Conservation (phyloP, 2,113 vertebrate species). For the Lasiurus borealis region DNA sequence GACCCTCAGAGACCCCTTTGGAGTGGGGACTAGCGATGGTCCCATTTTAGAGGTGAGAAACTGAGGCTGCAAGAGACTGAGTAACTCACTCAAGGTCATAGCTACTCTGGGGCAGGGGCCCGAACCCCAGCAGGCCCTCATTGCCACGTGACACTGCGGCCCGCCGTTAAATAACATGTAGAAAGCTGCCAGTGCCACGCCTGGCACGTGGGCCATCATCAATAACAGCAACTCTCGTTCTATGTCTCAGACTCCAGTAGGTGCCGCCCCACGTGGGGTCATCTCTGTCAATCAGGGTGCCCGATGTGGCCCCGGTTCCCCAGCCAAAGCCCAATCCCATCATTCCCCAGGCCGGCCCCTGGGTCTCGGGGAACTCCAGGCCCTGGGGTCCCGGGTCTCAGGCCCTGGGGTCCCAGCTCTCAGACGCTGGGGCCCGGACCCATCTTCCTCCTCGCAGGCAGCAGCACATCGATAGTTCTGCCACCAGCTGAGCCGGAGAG, state of each 20-base stretch:
- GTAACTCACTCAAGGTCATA: background rate
- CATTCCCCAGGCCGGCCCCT: accelerated
- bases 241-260: background rate
- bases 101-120: background rate
- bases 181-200: background rate
- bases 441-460: background rate
- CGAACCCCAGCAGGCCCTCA: background rate
- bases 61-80: background rate
- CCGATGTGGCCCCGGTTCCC: background rate
- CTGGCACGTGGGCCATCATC: accelerated
- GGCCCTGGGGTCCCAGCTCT: background rate
- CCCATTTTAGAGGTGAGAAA: background rate
- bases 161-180: background rate
- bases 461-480: background rate
- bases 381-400: background rate
- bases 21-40: accelerated
- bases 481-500: background rate
- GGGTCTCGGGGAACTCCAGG: background rate
- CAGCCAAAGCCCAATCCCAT: accelerated
- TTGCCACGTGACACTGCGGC: background rate
- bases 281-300: background rate
- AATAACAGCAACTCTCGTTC: accelerated
- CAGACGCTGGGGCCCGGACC: accelerated
- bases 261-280: background rate
- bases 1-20: background rate